phyloP scores from a whole-genome alignment of 2,113 vertebrate genomes.

The Ammodytes dubius region DNA sequence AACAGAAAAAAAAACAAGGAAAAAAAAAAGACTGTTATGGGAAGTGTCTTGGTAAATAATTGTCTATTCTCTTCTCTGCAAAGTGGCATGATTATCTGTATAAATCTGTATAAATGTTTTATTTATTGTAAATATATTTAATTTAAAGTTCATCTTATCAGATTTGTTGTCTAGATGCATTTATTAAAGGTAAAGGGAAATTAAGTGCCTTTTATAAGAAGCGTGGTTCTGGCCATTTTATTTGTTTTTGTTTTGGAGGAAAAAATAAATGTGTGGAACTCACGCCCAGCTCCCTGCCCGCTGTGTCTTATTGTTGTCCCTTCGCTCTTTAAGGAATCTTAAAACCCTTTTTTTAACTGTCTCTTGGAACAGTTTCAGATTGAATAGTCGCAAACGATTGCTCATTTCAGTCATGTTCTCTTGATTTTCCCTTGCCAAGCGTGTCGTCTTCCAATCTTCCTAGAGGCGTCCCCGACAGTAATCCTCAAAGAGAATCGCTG shows the following conservation, averaged over 20 bases:
- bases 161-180: constrained; percentile 72
- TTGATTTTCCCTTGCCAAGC: constrained; percentile 22
- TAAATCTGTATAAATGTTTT: constrained; percentile 81
- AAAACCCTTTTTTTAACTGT: constrained; percentile 11
- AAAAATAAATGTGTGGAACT: constrained; percentile 81
- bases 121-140: constrained; percentile 90
- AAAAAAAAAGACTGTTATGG: constrained; percentile 44
- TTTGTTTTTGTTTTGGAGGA: constrained; percentile 53
- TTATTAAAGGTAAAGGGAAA: constrained; percentile 72
- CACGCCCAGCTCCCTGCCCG: constrained; percentile 53
- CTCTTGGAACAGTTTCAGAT: background rate
- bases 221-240: constrained; percentile 52
- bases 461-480: constrained; percentile 69
- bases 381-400: constrained; percentile 32
- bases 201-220: constrained; percentile 84
- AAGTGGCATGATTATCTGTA: constrained; percentile 71
- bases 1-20: constrained; percentile 26
- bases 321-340: constrained; percentile 30
- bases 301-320: constrained; percentile 40
- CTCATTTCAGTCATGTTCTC: constrained; percentile 36
- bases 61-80: constrained; percentile 41
- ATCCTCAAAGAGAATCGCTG: constrained; percentile 84
- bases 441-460: constrained; percentile 65
- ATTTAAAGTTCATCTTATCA: constrained; percentile 78
- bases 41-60: constrained; percentile 58